These are phyloP conservation scores for Anolis sagrei DNA, from an alignment of 2,113 vertebrate species.

Conservation along the genomic window DNA sequence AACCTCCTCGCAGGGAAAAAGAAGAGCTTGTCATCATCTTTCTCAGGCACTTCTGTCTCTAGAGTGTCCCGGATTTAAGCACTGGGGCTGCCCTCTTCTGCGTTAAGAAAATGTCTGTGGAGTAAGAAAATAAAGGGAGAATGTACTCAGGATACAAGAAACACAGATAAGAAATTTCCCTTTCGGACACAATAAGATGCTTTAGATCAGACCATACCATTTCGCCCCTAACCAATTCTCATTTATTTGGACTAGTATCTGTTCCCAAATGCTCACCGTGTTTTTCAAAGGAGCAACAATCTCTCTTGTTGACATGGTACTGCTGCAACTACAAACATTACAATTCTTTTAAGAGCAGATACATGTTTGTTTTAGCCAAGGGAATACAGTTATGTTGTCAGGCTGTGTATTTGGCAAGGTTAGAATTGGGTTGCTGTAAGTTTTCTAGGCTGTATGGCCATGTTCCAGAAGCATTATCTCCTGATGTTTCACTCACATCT, in stretches of 20 bases:
- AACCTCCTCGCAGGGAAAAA: slow-evolving; percentile 69
- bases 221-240: neutral
- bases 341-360: neutral
- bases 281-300: no score
- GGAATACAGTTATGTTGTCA: neutral
- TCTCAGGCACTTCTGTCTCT: slow-evolving; percentile 80
- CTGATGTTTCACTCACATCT: no score
- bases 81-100: slow-evolving; percentile 70
- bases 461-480: no score
- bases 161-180: neutral
- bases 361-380: neutral
- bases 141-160: rapidly evolving
- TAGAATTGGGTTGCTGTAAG: no score
- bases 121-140: rapidly evolving
- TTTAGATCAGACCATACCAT: neutral
- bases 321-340: no score
- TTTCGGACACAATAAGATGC: neutral
- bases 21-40: slow-evolving; percentile 67
- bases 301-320: no score
- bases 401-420: neutral
- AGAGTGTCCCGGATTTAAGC: slow-evolving; percentile 66
- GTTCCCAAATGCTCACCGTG: neutral
- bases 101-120: slow-evolving; percentile 62
- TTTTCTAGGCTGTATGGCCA: no score
- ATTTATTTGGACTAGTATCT: no score